Percentiles rank a stretch among this genome's conserved stretches.
Evolutionary conservation across 2,888 invertebrate species (phyloP).

Genomic region (Xanthia icteritia): DNA sequence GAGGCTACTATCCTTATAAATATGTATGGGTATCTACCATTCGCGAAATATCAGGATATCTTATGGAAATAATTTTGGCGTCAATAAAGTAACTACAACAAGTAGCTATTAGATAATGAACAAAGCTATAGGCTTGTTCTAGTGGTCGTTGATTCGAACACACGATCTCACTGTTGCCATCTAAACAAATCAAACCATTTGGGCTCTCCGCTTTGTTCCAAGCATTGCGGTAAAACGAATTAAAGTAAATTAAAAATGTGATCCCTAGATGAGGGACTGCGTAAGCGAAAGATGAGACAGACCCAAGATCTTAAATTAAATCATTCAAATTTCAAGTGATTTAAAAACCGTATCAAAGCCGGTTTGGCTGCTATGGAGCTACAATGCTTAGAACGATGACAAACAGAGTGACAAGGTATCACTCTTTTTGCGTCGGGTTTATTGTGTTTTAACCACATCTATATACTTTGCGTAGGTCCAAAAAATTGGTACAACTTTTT

Average conservation of each 20-base stretch:
- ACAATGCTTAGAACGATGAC: conserved; percentile 16
- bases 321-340: neutral
- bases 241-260: neutral
- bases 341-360: neutral
- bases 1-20: conserved; percentile 43
- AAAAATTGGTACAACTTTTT: neutral
- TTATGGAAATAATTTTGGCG: conserved; percentile 7
- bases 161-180: neutral
- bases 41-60: conserved; percentile 22
- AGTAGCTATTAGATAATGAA: neutral
- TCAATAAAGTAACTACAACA: neutral
- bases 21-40: conserved; percentile 42
- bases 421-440: neutral
- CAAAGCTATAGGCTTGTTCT: neutral
- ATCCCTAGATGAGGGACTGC: neutral
- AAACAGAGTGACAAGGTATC: neutral
- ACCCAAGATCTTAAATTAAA: neutral
- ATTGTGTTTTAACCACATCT: neutral
- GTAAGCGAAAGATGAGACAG: neutral
- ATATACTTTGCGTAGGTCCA: neutral
- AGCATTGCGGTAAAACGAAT: conserved; percentile 6
- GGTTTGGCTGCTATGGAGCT: neutral
- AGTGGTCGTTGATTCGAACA: neutral
- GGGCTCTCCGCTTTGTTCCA: neutral
- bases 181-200: neutral